Base-by-base conservation (phyloP, 2,113 vertebrate genomes). In the Prochilodus magdalenae region DNA sequence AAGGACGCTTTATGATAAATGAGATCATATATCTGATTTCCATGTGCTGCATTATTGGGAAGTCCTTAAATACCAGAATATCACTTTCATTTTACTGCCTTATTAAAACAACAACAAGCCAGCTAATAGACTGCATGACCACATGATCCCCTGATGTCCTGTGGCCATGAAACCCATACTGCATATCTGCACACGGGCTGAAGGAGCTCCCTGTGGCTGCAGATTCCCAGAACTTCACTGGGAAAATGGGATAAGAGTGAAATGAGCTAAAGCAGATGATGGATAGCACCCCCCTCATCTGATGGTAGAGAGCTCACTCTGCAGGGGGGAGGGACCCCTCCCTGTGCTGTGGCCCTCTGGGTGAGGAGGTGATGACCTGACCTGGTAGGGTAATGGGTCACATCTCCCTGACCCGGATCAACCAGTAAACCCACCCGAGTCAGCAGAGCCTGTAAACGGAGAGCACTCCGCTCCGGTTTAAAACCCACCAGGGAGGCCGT, bases 381-480 rank as follows among this genome's bases (percentile, higher is more conserved):
- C 55, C 30, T 36, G 71, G 40, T 60, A 29, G 57, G 36, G 33
- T 69, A 69, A 84, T 79, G 60, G 79, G 79, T 85, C 75, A 78
- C 49, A 49, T 66, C 47, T 62, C 73, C 51, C 57, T 65, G 20
- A 40, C 51, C 72, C 20, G 73, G 57, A 73, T 73, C 53, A 82
- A 67, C 18, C 70, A 51, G 53, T 27, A 81, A 82, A 66, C 60
- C 24, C 63, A 36, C 22, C 62, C 60, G 67, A 26, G 22, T 51
- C 76, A 73, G 47, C 36, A 49, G 78, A 75, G 82, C 76, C 76
- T 26, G 72, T 75, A 75, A 75, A 82, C 63, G 47, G 27, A 44
- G 30, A 57, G 29, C 18, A 65, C 47, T 57, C 59, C 53, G 69
- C 75, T 63, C 57, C 15, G 71, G 75, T 82, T 82, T 75, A 49